Conservation (phyloP, 2,113 vertebrate species). For the Trogon melanurus region DNA sequence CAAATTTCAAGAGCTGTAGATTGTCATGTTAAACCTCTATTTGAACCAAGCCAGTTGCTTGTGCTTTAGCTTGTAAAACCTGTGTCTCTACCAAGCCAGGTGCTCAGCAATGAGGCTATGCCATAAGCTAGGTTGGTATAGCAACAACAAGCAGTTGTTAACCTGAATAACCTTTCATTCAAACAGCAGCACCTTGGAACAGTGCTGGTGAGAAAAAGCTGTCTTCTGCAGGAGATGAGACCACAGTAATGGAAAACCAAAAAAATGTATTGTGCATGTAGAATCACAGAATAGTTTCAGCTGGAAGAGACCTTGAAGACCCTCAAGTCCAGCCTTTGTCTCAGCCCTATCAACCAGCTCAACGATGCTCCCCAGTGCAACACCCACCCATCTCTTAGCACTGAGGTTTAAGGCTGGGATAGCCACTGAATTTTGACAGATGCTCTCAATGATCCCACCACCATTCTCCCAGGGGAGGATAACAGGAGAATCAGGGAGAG, state of each 20-base stretch:
- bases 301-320: no score
- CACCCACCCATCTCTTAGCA: no score
- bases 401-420: no score
- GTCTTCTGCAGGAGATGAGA: background rate
- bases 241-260: background rate
- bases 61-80: background rate
- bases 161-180: background rate
- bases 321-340: no score
- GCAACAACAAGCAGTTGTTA: background rate
- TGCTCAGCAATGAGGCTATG: background rate
- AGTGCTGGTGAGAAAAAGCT: rapidly evolving
- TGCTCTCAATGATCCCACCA: no score
- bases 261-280: no score
- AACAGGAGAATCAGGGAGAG: no score
- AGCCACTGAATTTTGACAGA: no score
- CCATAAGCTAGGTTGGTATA: background rate
- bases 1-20: background rate
- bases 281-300: no score
- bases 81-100: background rate
- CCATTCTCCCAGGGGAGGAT: no score
- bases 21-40: background rate
- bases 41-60: background rate
- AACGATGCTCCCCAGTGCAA: no score
- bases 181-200: background rate
- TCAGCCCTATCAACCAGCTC: no score